Conservation (phyloP, 2,797 vertebrate genomes). For the Todus mexicanus region DNA sequence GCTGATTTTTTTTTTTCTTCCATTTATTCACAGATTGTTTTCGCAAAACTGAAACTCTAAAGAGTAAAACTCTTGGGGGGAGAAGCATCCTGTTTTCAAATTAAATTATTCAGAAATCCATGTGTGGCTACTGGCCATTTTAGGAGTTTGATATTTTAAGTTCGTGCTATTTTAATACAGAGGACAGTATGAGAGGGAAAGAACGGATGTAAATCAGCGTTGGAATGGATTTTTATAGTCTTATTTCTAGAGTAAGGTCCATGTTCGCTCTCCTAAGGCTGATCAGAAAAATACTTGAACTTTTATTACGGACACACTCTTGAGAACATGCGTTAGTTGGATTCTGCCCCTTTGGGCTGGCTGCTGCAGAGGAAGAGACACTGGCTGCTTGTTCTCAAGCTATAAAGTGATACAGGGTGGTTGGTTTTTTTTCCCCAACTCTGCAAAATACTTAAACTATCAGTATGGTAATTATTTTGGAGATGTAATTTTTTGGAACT, state of each 20-base stretch:
- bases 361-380: background rate
- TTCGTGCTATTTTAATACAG: background rate
- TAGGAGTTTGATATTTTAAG: background rate
- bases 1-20: background rate
- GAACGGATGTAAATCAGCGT: background rate
- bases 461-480: background rate
- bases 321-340: accelerated
- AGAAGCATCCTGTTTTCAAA: background rate
- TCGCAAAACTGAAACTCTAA: background rate
- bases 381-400: background rate
- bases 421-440: background rate
- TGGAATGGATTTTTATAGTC: background rate
- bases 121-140: background rate
- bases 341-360: background rate
- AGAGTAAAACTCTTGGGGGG: background rate
- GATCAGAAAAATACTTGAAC: background rate
- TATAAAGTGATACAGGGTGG: background rate
- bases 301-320: accelerated
- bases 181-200: background rate
- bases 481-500: background rate
- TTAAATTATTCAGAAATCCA: background rate
- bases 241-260: background rate
- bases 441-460: background rate
- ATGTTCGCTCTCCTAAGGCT: background rate
- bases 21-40: background rate